phyloP scores from a whole-genome alignment of 2,888 invertebrate genomes.

The Sinelater perroti region DNA sequence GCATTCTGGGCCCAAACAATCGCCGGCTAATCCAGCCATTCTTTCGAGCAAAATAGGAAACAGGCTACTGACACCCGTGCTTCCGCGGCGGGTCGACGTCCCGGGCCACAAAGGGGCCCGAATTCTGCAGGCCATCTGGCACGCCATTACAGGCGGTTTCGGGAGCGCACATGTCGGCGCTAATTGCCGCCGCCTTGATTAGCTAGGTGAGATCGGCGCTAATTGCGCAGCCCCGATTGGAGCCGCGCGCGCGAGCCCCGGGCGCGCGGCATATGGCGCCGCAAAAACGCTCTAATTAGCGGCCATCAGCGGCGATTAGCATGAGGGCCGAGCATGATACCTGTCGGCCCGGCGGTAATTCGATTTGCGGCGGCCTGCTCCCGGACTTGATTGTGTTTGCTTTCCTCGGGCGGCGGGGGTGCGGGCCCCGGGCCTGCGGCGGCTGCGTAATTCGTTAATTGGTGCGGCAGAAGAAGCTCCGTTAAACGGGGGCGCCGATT shows the following conservation, averaged over 20 bases:
- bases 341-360: no score
- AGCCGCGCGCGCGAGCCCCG: no score
- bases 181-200: constrained; percentile 28
- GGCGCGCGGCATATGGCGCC: constrained; percentile 21
- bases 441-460: no score
- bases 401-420: no score
- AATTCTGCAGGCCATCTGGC: constrained; percentile 37
- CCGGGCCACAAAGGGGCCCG: no score
- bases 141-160: constrained; percentile 22
- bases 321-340: constrained; percentile 37
- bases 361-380: no score
- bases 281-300: constrained; percentile 40
- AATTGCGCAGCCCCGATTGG: no score
- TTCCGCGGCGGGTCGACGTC: constrained; percentile 27
- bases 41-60: constrained; percentile 31
- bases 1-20: no score
- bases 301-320: constrained; percentile 44
- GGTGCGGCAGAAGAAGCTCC: no score
- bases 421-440: no score
- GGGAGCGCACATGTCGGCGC: constrained; percentile 32
- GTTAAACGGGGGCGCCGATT: no score
- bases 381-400: no score
- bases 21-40: constrained; percentile 22
- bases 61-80: constrained; percentile 32
- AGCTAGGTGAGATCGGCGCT: constrained; percentile 24